These are phyloP conservation scores for Caenorhabditis latens DNA, from an alignment of 1,140 invertebrate genomes.

Conservation along the genomic window DNA sequence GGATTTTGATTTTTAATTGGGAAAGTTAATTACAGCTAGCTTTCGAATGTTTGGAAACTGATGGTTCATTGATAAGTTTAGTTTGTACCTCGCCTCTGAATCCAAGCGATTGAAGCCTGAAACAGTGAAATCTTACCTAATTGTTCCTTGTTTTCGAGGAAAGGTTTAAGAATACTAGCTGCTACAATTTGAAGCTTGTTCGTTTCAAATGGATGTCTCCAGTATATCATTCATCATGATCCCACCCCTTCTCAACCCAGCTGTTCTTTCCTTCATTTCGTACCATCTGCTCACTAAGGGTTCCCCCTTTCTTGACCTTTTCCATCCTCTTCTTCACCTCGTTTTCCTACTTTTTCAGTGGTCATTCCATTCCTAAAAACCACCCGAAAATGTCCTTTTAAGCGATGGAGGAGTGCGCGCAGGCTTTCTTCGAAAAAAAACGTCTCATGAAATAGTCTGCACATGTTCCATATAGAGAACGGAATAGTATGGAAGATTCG, in stretches of 20 bases:
- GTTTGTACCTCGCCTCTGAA: too few species aligned
- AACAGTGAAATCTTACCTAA: too few species aligned
- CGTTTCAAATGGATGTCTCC: too few species aligned
- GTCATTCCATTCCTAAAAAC: constrained; percentile 3
- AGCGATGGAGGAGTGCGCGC: neutral
- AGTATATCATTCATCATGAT: too few species aligned
- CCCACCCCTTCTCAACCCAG: neutral
- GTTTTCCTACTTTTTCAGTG: constrained; percentile 5
- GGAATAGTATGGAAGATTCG: neutral
- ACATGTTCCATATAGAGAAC: neutral
- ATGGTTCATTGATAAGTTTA: too few species aligned
- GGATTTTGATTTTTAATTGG: too few species aligned
- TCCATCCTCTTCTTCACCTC: constrained; percentile 11
- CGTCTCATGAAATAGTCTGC: constrained; percentile 28
- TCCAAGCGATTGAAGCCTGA: too few species aligned
- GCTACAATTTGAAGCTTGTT: too few species aligned
- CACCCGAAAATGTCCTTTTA: constrained; percentile 13
- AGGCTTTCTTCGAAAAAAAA: neutral
- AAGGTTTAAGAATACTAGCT: too few species aligned
- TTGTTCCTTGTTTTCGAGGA: too few species aligned
- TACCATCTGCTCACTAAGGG: neutral
- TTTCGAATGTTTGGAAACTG: too few species aligned
- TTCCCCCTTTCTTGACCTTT: constrained; percentile 4
- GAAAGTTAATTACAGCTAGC: too few species aligned
- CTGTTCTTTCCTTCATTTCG: constrained; percentile 17